Conservation (phyloP, 2,888 invertebrate species). For the Mesochorus sp. region DNA sequence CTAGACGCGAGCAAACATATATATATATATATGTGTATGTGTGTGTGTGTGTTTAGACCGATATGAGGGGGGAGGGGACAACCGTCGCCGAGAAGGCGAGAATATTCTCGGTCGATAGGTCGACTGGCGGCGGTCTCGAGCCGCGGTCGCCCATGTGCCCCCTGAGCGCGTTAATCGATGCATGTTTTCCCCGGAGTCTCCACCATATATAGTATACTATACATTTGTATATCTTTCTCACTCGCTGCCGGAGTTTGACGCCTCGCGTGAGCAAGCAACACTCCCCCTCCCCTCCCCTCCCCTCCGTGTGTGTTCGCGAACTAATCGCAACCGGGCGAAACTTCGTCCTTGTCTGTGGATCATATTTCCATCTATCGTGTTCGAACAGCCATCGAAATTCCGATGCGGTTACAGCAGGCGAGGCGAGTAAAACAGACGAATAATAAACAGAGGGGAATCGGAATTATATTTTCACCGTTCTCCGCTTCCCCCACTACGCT, state of each 20-base stretch:
- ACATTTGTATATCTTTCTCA: background rate
- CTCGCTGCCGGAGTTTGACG: conserved; percentile 17
- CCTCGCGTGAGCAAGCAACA: conserved; percentile 27
- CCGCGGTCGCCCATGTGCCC: conserved; percentile 45
- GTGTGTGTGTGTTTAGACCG: no score
- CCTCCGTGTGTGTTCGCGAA: no score
- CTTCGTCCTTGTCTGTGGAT: conserved; percentile 5
- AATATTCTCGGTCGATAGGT: conserved; percentile 63
- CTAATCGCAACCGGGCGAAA: background rate
- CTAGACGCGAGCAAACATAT: background rate
- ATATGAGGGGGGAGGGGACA: conserved; percentile 50
- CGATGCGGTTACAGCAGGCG: background rate
- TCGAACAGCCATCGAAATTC: conserved; percentile 3
- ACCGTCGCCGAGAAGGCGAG: conserved; percentile 58
- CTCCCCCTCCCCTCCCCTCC: conserved; percentile 13
- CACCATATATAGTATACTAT: no score
- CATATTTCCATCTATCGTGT: conserved; percentile 1
- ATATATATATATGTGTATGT: conserved; percentile 34
- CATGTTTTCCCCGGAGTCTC: conserved; percentile 57
- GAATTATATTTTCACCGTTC: background rate
- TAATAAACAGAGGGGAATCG: background rate
- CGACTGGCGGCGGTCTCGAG: conserved; percentile 59
- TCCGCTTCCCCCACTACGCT: no score
- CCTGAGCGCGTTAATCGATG: conserved; percentile 62
- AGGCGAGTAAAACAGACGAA: background rate